Conservation (phyloP, 2,888 invertebrate species). For the Xanthorhoe spadicearia region DNA sequence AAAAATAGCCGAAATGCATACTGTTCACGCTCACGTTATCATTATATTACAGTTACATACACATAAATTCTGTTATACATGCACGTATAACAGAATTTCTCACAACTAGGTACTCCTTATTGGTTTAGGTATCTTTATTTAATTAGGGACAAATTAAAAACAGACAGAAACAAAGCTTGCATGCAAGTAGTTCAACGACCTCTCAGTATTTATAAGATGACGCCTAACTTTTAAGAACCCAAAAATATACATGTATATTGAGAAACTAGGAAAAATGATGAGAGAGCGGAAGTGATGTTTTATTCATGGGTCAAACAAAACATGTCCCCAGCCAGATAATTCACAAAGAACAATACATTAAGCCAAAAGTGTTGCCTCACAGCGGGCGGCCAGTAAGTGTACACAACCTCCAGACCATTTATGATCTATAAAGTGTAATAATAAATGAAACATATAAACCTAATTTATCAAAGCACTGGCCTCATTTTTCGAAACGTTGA, state of each 20-base stretch:
- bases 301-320: constrained; percentile 5
- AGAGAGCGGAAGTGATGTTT: background rate
- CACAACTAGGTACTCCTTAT: too few relatives aligned
- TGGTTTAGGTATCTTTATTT: too few relatives aligned
- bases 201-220: background rate
- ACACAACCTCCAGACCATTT: constrained; percentile 45
- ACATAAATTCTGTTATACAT: too few relatives aligned
- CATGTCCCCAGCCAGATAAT: constrained; percentile 4
- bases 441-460: constrained; percentile 37
- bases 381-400: constrained; percentile 25
- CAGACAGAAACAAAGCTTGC: too few relatives aligned
- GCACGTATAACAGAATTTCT: too few relatives aligned
- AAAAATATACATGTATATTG: background rate
- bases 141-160: too few relatives aligned
- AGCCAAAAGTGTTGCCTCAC: constrained; percentile 29
- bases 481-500: constrained; percentile 33
- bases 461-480: constrained; percentile 40
- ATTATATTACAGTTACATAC: background rate
- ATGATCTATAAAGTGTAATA: constrained; percentile 43
- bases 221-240: background rate
- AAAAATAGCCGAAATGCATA: background rate
- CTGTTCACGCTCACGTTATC: background rate
- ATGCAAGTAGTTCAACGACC: too few relatives aligned
- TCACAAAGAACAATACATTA: constrained; percentile 29
- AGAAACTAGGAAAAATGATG: background rate